Evolutionary conservation across 2,113 vertebrate species (phyloP).

Genomic region (Buteo buteo): DNA sequence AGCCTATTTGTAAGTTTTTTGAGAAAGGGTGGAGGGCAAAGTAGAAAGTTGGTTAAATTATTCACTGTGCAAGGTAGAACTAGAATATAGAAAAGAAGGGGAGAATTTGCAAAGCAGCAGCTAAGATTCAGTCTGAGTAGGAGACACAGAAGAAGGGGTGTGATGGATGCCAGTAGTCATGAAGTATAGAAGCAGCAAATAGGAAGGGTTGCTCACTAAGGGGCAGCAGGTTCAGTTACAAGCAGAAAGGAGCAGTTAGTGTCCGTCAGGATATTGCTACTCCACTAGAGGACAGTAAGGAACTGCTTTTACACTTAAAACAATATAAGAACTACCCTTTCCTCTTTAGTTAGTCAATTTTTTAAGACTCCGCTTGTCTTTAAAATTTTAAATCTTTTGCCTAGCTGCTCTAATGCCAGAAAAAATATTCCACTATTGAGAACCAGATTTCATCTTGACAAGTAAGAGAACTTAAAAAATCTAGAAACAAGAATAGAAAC

Average conservation of each 20-base stretch:
- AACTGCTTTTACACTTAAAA: not conserved
- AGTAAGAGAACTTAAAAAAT: not conserved
- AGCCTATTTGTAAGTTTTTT: not conserved
- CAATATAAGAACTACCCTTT: not conserved
- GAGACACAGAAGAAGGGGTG: not conserved
- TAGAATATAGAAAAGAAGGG: not conserved
- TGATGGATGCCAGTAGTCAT: not conserved
- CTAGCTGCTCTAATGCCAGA: not conserved
- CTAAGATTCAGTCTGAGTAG: not conserved
- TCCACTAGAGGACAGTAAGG: conserved; percentile 50
- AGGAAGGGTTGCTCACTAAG: not conserved
- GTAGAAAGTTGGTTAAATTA: not conserved
- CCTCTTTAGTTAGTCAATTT: not conserved
- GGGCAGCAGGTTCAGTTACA: not conserved
- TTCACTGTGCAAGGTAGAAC: not conserved
- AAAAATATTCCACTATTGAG: not conserved
- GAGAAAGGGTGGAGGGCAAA: not conserved
- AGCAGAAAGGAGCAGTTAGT: not conserved
- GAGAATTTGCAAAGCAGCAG: not conserved
- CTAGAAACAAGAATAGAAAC: not conserved
- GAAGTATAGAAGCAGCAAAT: not conserved
- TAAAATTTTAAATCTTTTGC: not conserved
- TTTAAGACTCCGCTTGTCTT: not conserved
- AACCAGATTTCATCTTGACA: not conserved
- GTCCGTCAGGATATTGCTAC: not conserved